A percentile compares a stretch with the other conserved stretches of the same genome.
phyloP scores from a whole-genome alignment of 2,888 invertebrate species.

The Lithophane socia region DNA sequence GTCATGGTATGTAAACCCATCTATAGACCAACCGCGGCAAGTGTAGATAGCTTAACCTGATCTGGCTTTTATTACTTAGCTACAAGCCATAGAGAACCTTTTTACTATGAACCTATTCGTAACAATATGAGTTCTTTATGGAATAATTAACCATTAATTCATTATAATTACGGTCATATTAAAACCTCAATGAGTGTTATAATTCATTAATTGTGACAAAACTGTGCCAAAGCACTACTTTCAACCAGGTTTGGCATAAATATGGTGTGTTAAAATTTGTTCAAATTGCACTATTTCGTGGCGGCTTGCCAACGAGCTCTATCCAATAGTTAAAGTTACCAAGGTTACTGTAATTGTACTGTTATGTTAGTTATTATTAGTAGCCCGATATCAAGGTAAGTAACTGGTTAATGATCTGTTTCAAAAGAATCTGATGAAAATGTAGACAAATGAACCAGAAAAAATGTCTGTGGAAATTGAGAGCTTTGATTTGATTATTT shows the following conservation, averaged over 20 bases:
- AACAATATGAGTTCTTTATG: background rate
- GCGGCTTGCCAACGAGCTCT: conserved; percentile 42
- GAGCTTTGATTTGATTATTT: background rate
- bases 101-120: background rate
- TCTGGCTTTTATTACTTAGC: too few relatives aligned
- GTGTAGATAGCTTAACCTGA: too few relatives aligned
- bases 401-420: background rate
- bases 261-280: conserved; percentile 60
- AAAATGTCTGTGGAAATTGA: background rate
- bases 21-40: too few relatives aligned
- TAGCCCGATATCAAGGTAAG: background rate
- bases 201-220: conserved; percentile 53
- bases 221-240: conserved; percentile 53
- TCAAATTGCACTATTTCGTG: conserved; percentile 55
- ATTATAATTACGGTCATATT: conserved; percentile 9
- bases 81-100: too few relatives aligned
- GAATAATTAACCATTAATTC: background rate
- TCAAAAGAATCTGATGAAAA: background rate
- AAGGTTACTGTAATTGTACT: conserved; percentile 24
- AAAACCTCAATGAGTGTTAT: conserved; percentile 26
- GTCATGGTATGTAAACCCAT: too few relatives aligned
- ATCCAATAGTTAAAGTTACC: conserved; percentile 29
- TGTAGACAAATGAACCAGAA: background rate
- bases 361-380: conserved; percentile 6
- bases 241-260: conserved; percentile 55